Percentiles rank a stretch among this genome's conserved stretches.
Conservation (phyloP, 2,888 invertebrate genomes). For the Drosophila yooni region DNA sequence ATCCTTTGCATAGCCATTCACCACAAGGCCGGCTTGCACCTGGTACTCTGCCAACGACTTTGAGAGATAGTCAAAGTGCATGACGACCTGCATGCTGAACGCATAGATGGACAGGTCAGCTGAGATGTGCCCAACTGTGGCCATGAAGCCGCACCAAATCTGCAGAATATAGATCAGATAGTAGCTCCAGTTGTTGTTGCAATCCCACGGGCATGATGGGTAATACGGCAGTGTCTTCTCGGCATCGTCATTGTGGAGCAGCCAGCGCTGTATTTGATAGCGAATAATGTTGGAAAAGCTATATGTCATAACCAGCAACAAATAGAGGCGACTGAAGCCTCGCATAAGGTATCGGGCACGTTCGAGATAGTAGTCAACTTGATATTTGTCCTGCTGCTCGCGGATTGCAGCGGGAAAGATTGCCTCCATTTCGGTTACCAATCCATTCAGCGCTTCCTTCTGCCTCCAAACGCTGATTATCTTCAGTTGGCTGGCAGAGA, state of each 20-base stretch:
- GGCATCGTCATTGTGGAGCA: conserved; percentile 15
- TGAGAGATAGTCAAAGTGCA: conserved; percentile 74
- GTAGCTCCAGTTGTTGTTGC: conserved; percentile 50
- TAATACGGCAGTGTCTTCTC: conserved; percentile 44
- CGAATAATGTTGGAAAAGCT: conserved; percentile 25
- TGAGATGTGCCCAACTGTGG: conserved; percentile 64
- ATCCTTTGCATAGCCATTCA: conserved; percentile 15
- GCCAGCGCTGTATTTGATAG: conserved; percentile 35
- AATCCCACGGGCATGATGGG: conserved; percentile 54
- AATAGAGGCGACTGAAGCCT: conserved; percentile 30
- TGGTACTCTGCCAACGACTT: conserved; percentile 19
- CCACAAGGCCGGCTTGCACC: not conserved
- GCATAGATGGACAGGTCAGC: conserved; percentile 71
- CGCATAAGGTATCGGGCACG: conserved; percentile 25
- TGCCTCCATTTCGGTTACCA: conserved; percentile 45
- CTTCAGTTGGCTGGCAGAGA: conserved; percentile 40
- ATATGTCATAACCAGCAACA: conserved; percentile 20
- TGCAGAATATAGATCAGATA: conserved; percentile 57
- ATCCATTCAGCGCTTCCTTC: conserved; percentile 21
- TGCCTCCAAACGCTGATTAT: conserved; percentile 32
- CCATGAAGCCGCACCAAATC: conserved; percentile 54
- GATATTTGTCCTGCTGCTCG: conserved; percentile 35
- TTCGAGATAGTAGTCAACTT: conserved; percentile 16
- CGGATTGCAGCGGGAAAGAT: conserved; percentile 34
- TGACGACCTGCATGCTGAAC: conserved; percentile 68